These are phyloP conservation scores for Drosophila recens DNA, from an alignment of 2,888 invertebrate genomes.

Conservation along the genomic window DNA sequence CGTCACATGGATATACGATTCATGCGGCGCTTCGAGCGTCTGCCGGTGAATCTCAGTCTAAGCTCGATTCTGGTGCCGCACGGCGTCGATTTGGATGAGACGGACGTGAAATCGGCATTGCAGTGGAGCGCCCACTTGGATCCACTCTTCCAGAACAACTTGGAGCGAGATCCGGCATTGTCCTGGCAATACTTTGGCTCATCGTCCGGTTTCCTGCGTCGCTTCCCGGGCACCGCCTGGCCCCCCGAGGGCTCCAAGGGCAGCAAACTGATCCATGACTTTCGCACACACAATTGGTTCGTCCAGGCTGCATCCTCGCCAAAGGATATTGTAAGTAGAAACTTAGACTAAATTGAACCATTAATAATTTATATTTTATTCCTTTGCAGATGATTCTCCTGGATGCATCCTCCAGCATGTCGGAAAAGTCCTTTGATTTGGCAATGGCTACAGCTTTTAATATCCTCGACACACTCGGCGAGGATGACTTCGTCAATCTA, in stretches of 20 bases:
- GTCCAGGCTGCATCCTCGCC: slow-evolving; percentile 98
- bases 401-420: slow-evolving; percentile 96
- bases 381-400: slow-evolving; percentile 89
- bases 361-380: neutral
- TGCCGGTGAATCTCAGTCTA: slow-evolving; percentile 92
- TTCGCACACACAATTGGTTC: slow-evolving; percentile 97
- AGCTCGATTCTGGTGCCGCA: slow-evolving; percentile 95
- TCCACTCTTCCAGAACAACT: slow-evolving; percentile 94
- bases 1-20: slow-evolving; percentile 90
- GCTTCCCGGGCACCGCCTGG: slow-evolving; percentile 98
- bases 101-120: slow-evolving; percentile 94
- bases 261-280: slow-evolving; percentile 95
- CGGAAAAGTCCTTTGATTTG: slow-evolving; percentile 92
- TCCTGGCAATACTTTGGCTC: slow-evolving; percentile 99
- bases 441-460: slow-evolving; percentile 95
- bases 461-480: slow-evolving; percentile 96
- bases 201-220: slow-evolving; percentile 96
- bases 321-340: slow-evolving; percentile 92
- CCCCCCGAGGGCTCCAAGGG: slow-evolving; percentile 92
- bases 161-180: slow-evolving; percentile 94
- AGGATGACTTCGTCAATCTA: slow-evolving; percentile 98
- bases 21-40: slow-evolving; percentile 94
- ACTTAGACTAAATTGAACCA: neutral
- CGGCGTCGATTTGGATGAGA: slow-evolving; percentile 85
- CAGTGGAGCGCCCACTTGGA: slow-evolving; percentile 98